Base-by-base conservation (phyloP, 2,113 vertebrate species). In the Sakesphorus luctuosus region DNA sequence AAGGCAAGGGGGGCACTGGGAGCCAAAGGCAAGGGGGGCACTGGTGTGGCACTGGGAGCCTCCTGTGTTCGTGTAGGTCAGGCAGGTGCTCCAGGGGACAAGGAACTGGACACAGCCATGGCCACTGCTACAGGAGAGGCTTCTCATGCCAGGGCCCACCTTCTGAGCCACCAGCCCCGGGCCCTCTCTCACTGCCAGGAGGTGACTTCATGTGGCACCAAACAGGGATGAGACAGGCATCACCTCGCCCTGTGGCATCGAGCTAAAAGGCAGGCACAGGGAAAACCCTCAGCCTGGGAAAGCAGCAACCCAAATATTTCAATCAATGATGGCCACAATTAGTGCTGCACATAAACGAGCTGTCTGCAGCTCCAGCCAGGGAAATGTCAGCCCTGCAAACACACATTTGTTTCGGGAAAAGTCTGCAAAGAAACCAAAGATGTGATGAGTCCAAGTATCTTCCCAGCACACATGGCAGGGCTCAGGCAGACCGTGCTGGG, bases 341-440 rank as follows among this genome's bases (percentile, higher is more conserved):
- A 93, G 84, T 15, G 14, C 58, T 40, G 38, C 84, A 58, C 14
- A 7, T 66, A 93, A 97, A 96, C 55, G 92, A 82, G 93, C 84
- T 17, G 62, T 16, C 81, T 84, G 89, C 77, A 76, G 82, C 31
- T 58, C n/a, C 93, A 82, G 67, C 93, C 95, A 80, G 94, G 58
- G 68, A 74, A 79, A 84, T 11, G 50, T 87, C 94, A 95, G 91
- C 67, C 84, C 59, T 44, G 71, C 53, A 85, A 80, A 90, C 9
- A 25, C 5, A 35, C 63, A 4, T 31, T 61, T 33, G 66, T 17
- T 71, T 59, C 66, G 14, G 4, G 46, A 63, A 53, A 89, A 89
- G 63, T 58, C 47, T 62, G 89, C 58, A 44, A 69, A 67, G 93
- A 62, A 85, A 89, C 58, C 87, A 25, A 58, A 73, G 89, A 69